Conservation (phyloP, 2,113 vertebrate genomes). For the Macaca nemestrina region DNA sequence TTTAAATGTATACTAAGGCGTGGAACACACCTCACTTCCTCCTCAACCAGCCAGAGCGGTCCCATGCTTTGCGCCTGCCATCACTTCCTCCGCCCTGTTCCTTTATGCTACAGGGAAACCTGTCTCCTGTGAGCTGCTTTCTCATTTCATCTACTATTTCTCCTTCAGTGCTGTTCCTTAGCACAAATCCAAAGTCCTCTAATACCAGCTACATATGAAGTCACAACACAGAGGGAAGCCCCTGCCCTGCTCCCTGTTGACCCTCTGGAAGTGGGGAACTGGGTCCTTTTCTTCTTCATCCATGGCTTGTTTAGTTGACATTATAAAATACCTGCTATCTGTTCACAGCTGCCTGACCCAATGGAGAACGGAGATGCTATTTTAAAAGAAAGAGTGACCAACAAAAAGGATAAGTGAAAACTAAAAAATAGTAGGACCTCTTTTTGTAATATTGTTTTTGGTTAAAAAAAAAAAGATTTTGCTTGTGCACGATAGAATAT, state of each 20-base stretch:
- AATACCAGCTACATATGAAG: background rate
- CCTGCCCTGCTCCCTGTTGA: background rate
- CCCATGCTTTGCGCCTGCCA: background rate
- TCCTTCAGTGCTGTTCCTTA: background rate
- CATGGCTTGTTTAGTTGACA: background rate
- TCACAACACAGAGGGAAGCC: background rate
- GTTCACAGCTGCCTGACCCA: background rate
- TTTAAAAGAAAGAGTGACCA: background rate
- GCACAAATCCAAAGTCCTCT: background rate
- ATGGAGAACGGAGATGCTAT: background rate
- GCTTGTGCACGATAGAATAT: background rate
- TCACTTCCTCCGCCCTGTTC: background rate
- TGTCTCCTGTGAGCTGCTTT: background rate
- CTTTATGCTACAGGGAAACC: background rate
- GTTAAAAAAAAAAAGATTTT: background rate
- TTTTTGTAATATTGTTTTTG: background rate
- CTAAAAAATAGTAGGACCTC: background rate
- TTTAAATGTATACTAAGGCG: background rate
- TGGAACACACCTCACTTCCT: background rate
- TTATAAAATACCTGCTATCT: background rate
- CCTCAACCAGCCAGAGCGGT: background rate
- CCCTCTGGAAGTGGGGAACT: background rate
- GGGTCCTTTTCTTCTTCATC: background rate
- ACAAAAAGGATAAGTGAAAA: background rate
- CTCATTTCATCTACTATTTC: background rate